These are phyloP conservation scores for Stegostoma tigrinum DNA, from an alignment of 2,113 vertebrate genomes.

Conservation along the genomic window DNA sequence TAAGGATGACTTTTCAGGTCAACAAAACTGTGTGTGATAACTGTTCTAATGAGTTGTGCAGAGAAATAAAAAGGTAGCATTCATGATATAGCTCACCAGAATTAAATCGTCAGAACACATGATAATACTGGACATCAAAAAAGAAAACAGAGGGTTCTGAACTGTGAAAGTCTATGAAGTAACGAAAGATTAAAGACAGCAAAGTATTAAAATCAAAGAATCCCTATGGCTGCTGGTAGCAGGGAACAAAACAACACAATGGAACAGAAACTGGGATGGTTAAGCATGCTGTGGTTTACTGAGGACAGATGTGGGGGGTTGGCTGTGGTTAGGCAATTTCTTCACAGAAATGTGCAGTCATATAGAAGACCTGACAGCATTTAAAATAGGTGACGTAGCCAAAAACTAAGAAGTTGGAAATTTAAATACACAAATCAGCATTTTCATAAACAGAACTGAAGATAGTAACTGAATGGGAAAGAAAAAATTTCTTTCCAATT, in stretches of 20 bases:
- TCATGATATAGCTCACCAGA: not conserved
- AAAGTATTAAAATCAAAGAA: not conserved
- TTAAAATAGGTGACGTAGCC: not conserved
- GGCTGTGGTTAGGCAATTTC: not conserved
- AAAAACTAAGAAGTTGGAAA: not conserved
- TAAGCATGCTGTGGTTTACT: not conserved
- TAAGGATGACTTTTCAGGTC: no score
- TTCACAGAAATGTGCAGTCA: not conserved
- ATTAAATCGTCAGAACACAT: not conserved
- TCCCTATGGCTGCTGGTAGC: no score
- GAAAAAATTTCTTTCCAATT: not conserved
- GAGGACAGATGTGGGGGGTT: not conserved
- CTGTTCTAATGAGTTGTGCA: not conserved
- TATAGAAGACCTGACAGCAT: not conserved
- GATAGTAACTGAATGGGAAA: not conserved
- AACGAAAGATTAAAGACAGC: not conserved
- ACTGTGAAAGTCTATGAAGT: not conserved
- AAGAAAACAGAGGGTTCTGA: not conserved
- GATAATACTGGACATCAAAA: not conserved
- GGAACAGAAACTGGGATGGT: no score
- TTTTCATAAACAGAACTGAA: not conserved
- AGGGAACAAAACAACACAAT: not conserved
- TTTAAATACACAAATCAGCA: not conserved
- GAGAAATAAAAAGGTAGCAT: no score
- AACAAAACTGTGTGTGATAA: not conserved